These are phyloP conservation scores for Stenurella melanura DNA, from an alignment of 2,888 invertebrate genomes.

Conservation along the genomic window DNA sequence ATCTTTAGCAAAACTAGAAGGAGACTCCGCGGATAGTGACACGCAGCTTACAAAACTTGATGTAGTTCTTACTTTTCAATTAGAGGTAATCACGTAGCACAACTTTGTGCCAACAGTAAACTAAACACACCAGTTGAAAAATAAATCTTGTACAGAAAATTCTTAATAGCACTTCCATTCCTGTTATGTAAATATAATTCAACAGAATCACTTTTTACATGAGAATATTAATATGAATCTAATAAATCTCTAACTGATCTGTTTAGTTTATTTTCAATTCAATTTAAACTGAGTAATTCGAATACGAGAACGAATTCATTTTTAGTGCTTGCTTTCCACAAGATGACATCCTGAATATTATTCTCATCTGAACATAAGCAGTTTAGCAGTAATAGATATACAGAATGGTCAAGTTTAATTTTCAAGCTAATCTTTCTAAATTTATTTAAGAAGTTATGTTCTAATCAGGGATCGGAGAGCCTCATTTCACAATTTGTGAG, in stretches of 20 bases:
- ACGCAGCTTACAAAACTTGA: constrained; percentile 98
- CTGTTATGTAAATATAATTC: not conserved
- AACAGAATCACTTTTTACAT: not conserved
- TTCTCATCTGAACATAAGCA: not conserved
- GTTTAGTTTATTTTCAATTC: constrained; percentile 12
- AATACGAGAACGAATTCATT: not conserved
- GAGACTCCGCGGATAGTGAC: constrained; percentile 96
- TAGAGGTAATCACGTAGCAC: constrained; percentile 82
- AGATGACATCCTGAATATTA: not conserved
- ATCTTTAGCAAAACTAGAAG: constrained; percentile 93
- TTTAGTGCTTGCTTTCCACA: not conserved
- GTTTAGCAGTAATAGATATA: not conserved
- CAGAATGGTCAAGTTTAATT: not conserved
- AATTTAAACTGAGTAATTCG: constrained; percentile 11
- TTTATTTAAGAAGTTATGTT: no score
- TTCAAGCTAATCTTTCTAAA: not conserved
- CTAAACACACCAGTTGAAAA: constrained; percentile 22
- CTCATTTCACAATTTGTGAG: no score
- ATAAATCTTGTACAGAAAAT: not conserved
- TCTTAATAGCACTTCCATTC: no score
- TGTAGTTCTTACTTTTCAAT: constrained; percentile 96
- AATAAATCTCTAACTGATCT: constrained; percentile 9
- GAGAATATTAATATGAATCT: not conserved
- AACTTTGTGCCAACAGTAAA: constrained; percentile 2
- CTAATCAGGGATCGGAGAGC: no score